A percentile compares a stretch with the other conserved stretches of the same genome.
phyloP scores from a whole-genome alignment of 2,113 vertebrate species.

The Uria aalge region DNA sequence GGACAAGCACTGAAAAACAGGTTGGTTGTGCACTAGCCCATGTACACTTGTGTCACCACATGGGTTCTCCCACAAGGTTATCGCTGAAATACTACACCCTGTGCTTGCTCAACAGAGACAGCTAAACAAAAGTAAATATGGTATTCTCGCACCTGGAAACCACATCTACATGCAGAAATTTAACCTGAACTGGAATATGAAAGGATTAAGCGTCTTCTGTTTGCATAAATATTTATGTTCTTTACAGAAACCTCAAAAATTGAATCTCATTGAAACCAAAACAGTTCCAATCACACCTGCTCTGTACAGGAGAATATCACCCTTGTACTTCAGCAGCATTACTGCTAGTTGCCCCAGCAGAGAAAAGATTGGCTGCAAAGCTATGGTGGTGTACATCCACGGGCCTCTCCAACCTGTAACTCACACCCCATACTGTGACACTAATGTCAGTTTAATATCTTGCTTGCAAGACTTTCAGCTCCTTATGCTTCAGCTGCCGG shows the following conservation, averaged over 20 bases:
- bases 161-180: background rate
- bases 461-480: background rate
- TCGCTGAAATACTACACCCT: background rate
- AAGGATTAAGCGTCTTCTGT: background rate
- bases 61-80: background rate
- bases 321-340: background rate
- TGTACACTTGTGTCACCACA: background rate
- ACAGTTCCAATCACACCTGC: background rate
- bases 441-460: slow-evolving; percentile 34
- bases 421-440: background rate
- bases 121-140: background rate
- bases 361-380: background rate
- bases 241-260: background rate
- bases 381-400: background rate
- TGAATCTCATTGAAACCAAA: background rate
- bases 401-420: background rate
- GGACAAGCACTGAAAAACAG: background rate
- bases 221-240: background rate
- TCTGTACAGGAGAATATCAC: background rate
- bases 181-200: background rate
- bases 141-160: background rate
- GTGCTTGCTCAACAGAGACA: background rate
- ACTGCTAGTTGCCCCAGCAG: background rate
- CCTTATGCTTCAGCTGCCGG: background rate
- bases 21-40: background rate